Evolutionary conservation across 2,888 invertebrate species (phyloP), one percentile per base, ranked within the genome.

Genomic region (Scaptomyza flava): DNA sequence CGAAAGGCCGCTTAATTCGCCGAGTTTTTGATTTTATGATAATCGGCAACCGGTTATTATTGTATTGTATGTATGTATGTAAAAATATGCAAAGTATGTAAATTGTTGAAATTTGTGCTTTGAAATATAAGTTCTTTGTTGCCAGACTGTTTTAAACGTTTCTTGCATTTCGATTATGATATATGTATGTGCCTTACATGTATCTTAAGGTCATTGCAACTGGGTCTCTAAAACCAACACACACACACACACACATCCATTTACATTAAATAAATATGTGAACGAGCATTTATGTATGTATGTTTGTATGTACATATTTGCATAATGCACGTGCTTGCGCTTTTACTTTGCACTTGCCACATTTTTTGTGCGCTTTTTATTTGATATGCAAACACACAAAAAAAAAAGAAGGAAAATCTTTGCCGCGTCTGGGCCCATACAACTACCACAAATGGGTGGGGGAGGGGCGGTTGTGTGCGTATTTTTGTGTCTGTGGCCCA

Each of bases 341-440:
- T 83, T 81, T 87, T 87, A 74, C 81, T 78, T 84, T 81, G 64
- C 84, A 80, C 81, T 83, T 86, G 75, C 75, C 77, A 69, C 72
- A n/a, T 14, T 68, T 68, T 79, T 74, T 68, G 60, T 67, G 60
- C 43, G 53, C 48, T 45, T 63, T 65, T 76, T 61, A 66, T 78
- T 79, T 70, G 50, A 48, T 63, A 72, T 77, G 72, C 60, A 68
- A 52, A 27, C 27, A 27, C 27, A 27, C 2, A 51, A 47, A 52
- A 48, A 47, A 61, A 46, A 66, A 50, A 62, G 57, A 73, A 71
- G 59, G 58, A 57, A 75, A 73, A 68, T 57, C 63, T 61, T 64
- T 68, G 52, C 59, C 62, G 52, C 59, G 68, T 72, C 67, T 70
- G 76, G 60, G 59, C 51, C 42, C 68, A 23, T 59, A 41, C 43